These are phyloP conservation scores for Pseudopipra pipra DNA, from an alignment of 2,113 vertebrate species.

Conservation along the genomic window DNA sequence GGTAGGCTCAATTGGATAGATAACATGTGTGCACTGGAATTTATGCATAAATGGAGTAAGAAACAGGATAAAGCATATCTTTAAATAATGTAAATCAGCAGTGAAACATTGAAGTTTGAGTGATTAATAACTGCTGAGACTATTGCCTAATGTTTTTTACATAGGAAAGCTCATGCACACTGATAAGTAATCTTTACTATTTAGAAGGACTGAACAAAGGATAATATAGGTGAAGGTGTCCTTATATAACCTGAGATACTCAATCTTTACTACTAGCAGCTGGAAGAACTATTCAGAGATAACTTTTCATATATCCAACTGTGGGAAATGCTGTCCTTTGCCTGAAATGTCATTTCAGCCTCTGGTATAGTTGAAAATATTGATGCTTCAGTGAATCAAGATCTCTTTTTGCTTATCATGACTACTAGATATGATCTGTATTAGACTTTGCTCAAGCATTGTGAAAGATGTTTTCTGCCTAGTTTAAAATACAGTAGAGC, in stretches of 20 bases:
- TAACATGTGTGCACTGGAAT: neutral
- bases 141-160: neutral
- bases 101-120: neutral
- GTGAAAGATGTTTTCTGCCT: neutral
- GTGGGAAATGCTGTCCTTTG: neutral
- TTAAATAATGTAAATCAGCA: constrained; percentile 14
- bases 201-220: neutral
- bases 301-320: neutral
- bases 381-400: neutral
- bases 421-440: neutral
- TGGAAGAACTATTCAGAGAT: neutral
- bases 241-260: neutral
- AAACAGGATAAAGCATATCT: neutral
- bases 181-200: neutral
- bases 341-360: neutral
- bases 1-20: constrained; percentile 19
- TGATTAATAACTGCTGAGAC: neutral
- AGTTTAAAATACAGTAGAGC: neutral
- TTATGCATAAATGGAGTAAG: neutral
- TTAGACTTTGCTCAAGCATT: neutral
- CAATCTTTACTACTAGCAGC: neutral
- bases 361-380: neutral
- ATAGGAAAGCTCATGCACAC: neutral
- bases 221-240: neutral
- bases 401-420: neutral